Base-by-base conservation (phyloP, 2,797 vertebrate genomes). In the Molossus alvarezi region DNA sequence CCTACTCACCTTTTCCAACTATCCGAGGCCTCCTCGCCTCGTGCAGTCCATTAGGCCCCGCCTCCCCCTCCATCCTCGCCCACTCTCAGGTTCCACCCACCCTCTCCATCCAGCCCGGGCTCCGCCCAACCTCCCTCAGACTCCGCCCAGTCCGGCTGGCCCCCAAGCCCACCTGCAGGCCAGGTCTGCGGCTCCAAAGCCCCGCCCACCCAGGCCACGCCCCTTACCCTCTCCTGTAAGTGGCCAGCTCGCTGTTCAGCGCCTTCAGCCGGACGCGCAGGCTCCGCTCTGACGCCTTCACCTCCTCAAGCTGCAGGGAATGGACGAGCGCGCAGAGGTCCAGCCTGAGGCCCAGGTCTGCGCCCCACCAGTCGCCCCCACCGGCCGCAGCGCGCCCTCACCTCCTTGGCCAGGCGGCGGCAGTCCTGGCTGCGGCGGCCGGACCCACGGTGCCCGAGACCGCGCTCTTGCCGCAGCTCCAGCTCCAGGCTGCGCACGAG, bases 391-490 rank as follows among this genome's bases (percentile, higher is more conserved):
- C 12, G 17, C 25, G 9, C 14, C 51, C 92, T 90, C 80, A 99
- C 99, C 99, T 99, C 99, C 81, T 99, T 99, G 37, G 98, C 94
- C 5, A 99, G 98, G 83, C 99, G 98, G 29, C 98, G 98, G 96
- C 99, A 99, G 88, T 99, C 99, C 95, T 99, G 99, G 92, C 98
- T 97, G 64, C 98, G 98, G 97, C 99, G 99, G 97, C 97, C 98
- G 0, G 98, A 97, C 0, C 98, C 98, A 8, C 98, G 98, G 65
- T 99, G 99, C 95, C 97, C 99, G 90, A 99, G 99, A 83, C 98
- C 98, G 62, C 99, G 98, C 97, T 99, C 99, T 51, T 99, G 99
- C 95, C 99, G 95, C 15, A 99, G 98, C 98, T 99, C 99, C 97
- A 99, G 98, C 98, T 99, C 99, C 96, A 99, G 95, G 6, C 97